Evolutionary conservation across 2,888 invertebrate genomes (phyloP), one percentile per base, ranked within the genome.

Genomic region (Cheilosia vernalis): DNA sequence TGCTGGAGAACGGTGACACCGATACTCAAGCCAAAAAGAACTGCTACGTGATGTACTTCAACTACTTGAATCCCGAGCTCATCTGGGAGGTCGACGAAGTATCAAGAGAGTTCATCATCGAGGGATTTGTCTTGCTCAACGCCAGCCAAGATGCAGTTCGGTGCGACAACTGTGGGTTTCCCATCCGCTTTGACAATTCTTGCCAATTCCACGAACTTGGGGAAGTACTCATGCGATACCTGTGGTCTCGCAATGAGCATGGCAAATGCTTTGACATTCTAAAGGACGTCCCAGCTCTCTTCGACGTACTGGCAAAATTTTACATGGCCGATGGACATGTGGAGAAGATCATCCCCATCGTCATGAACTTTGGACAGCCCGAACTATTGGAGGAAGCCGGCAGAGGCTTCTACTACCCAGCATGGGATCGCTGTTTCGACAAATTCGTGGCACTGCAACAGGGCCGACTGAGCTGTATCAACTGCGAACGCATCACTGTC

Each of bases 221-320:
- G 27, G 89, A 91, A 9, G 89, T 90, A 63, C 87, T 92, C 19
- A 81, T 92, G 67, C 90, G 91, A 24, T 92, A 91, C 81, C 90
- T 91, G 72, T 92, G 92, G 92, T 92, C 92, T 4, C 90, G 92
- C 44, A 90, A 89, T 74, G 92, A 92, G 79, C 92, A 92, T 66
- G 88, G 90, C 5, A 90, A 90, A 85, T 92, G 92, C 80, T 91
- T 91, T 81, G 89, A 91, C 87, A 90, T 92, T 53, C 87, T 91
- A 44, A 90, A 90, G 27, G 89, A 90, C 27, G 91, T 92, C 44
- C 92, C 92, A 9, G 90, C 91, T 1, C 87, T 92, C 17, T 88
- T 92, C 13, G 92, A 92, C 76, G 89, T 91, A 1, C 86, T 92
- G 49, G 92, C 91, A 10, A 91, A 91, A 72, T 91, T 92, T 77